Evolutionary conservation across 2,113 vertebrate genomes (phyloP).

Genomic region (Forbesichthys papilliferus): DNA sequence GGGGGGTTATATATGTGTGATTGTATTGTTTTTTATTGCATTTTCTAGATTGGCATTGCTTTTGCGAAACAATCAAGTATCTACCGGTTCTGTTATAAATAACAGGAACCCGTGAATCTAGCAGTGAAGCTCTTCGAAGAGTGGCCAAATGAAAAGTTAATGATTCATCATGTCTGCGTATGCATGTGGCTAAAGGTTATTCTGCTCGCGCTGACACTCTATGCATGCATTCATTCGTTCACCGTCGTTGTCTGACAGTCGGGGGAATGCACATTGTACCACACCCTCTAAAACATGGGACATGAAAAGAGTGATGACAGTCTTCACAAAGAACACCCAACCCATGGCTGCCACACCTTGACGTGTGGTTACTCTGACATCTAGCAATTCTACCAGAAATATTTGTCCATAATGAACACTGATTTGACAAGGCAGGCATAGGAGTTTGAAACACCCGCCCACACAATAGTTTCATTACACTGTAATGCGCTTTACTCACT

Average conservation of each 20-base stretch:
- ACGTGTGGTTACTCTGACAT: neutral
- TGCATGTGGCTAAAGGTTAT: too few relatives aligned
- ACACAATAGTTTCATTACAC: neutral
- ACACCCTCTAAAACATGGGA: neutral
- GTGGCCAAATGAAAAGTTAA: too few relatives aligned
- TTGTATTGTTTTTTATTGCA: too few relatives aligned
- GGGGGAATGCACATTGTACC: neutral
- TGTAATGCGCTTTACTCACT: neutral
- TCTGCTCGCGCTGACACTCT: too few relatives aligned
- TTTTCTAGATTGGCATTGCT: too few relatives aligned
- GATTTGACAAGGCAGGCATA: neutral
- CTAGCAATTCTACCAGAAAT: neutral
- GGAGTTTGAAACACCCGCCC: neutral
- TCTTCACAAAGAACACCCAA: neutral
- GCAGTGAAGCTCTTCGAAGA: too few relatives aligned
- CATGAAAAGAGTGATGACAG: neutral
- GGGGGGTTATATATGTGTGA: too few relatives aligned
- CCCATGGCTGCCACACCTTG: slow-evolving; percentile 20
- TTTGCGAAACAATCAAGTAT: too few relatives aligned
- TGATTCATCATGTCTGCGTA: too few relatives aligned
- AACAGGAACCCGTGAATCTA: too few relatives aligned
- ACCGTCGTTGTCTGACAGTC: neutral
- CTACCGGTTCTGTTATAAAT: too few relatives aligned
- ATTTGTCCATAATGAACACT: neutral
- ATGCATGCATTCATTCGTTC: too few relatives aligned